Conservation (phyloP, 2,888 invertebrate genomes). For the Neoscelio sp. region DNA sequence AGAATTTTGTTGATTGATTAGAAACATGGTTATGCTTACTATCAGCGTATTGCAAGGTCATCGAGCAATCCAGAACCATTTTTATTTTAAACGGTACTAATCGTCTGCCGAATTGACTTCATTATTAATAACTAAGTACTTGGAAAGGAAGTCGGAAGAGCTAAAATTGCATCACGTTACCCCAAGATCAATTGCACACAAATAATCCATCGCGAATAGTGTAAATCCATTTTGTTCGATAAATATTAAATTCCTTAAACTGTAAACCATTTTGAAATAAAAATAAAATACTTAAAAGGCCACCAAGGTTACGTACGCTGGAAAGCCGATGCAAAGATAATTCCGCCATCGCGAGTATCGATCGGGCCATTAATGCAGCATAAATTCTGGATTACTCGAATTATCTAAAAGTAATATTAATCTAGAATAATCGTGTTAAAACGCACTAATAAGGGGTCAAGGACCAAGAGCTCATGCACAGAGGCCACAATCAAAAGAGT, state of each 20-base stretch:
- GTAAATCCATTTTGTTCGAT: no score
- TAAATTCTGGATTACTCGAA: constrained; percentile 41
- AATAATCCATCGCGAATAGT: no score
- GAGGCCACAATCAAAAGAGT: constrained; percentile 11
- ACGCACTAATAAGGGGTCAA: constrained; percentile 11
- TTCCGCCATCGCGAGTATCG: background rate
- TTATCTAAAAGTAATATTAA: constrained; percentile 6
- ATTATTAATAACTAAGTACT: no score
- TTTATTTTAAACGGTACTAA: no score
- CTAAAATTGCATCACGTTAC: no score
- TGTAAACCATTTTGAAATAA: background rate
- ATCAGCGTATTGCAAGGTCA: no score
- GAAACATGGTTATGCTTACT: background rate
- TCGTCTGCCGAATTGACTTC: no score
- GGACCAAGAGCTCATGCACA: constrained; percentile 37
- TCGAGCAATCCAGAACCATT: no score
- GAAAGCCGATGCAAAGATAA: background rate
- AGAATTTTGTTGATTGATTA: no score
- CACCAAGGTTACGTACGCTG: background rate
- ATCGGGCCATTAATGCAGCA: background rate
- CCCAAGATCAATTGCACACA: no score
- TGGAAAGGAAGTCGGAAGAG: no score
- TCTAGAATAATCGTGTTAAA: constrained; percentile 6
- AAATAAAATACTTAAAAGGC: background rate
- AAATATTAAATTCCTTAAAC: background rate